Evolutionary conservation across 2,888 invertebrate species (phyloP).

Genomic region (Caenorhabditis macrosperma): DNA sequence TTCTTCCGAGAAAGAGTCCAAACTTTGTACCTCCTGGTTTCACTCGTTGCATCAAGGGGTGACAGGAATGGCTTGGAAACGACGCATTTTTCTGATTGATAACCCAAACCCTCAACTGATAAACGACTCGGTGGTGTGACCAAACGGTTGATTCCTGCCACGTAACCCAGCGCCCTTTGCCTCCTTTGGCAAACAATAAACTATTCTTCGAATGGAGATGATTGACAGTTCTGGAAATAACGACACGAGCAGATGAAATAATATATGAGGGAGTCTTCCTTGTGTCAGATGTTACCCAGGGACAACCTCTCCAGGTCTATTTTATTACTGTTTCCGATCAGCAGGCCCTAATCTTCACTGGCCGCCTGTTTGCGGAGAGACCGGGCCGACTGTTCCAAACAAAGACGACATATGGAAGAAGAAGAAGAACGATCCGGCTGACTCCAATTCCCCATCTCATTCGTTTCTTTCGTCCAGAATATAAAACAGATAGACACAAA

Average conservation of each 20-base stretch:
- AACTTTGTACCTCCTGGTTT: conserved; percentile 42
- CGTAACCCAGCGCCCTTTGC: neutral
- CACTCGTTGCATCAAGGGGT: neutral
- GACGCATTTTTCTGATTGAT: conserved; percentile 34
- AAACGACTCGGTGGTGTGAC: conserved; percentile 26
- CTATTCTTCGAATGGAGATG: too few species aligned
- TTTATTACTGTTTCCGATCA: too few species aligned
- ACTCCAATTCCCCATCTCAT: conserved; percentile 5
- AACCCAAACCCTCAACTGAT: conserved; percentile 28
- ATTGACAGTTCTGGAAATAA: too few species aligned
- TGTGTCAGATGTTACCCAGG: neutral
- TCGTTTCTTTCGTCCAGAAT: conserved; percentile 25
- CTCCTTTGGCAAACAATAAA: too few species aligned
- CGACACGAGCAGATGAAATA: too few species aligned
- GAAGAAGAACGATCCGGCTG: conserved; percentile 8
- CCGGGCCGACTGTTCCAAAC: conserved; percentile 35
- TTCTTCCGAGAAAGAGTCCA: conserved; percentile 10
- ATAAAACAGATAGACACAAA: conserved; percentile 50
- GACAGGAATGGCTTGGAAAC: neutral
- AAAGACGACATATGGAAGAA: conserved; percentile 14
- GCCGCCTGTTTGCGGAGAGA: conserved; percentile 29
- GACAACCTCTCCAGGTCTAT: too few species aligned
- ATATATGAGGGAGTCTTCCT: too few species aligned
- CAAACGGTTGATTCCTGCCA: conserved; percentile 18
- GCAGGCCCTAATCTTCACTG: neutral